Conservation (phyloP, 1,140 invertebrate genomes). For the Anastrepha obliqua region DNA sequence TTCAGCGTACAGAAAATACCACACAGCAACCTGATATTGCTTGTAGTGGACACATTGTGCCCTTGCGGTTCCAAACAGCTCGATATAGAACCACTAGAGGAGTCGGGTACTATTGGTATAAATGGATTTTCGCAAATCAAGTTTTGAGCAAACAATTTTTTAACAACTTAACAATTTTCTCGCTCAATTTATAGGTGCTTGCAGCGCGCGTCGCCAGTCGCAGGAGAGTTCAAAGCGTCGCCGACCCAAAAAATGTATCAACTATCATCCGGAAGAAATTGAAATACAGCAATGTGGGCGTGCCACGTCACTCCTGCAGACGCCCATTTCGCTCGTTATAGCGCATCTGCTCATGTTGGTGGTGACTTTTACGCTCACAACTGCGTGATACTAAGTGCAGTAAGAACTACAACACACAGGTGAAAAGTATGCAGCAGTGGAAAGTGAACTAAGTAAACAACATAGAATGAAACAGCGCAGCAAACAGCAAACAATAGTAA, state of each 20-base stretch:
- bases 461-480: conserved; percentile 35
- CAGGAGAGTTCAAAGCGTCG: conserved; percentile 79
- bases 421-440: not conserved
- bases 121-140: conserved; percentile 1
- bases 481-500: conserved; percentile 11
- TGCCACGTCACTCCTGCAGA: conserved; percentile 66
- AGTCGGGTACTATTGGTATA: conserved; percentile 73
- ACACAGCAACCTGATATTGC: conserved; percentile 91
- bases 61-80: conserved; percentile 90
- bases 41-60: conserved; percentile 92
- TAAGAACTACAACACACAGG: not conserved
- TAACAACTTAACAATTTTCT: not conserved
- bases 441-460: conserved; percentile 80
- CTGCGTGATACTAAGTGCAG: conserved; percentile 69
- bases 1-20: conserved; percentile 95
- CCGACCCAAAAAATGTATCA: conserved; percentile 87
- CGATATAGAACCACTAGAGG: conserved; percentile 86
- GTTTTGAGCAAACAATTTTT: not conserved
- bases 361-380: conserved; percentile 68
- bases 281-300: conserved; percentile 84
- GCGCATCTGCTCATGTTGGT: conserved; percentile 70
- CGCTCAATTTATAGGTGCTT: conserved; percentile 67
- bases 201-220: conserved; percentile 76
- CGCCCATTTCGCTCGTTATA: conserved; percentile 64
- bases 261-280: conserved; percentile 90